Conservation (phyloP, 2,113 vertebrate genomes). For the Ochotona curzoniae region DNA sequence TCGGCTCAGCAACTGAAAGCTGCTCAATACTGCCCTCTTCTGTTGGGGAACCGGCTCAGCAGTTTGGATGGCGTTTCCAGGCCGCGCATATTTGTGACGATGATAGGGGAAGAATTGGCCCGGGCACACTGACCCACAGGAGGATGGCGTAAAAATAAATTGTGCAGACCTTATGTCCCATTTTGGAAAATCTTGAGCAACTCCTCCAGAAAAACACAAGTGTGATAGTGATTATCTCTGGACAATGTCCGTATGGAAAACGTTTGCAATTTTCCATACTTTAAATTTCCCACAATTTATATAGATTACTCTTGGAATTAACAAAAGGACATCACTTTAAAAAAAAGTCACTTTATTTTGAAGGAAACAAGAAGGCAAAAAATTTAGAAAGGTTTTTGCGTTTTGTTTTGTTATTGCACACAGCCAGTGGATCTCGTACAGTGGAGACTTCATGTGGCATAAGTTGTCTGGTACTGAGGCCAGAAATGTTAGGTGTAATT, state of each 20-base stretch:
- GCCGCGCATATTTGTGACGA: fast-evolving
- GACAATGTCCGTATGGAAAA: not conserved
- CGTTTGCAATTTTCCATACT: not conserved
- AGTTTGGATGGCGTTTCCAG: not conserved
- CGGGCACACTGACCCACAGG: fast-evolving
- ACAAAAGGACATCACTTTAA: not conserved
- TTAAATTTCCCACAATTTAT: not conserved
- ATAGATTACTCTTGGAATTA: not conserved
- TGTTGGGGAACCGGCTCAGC: not conserved
- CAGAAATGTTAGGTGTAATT: no score
- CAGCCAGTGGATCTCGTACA: no score
- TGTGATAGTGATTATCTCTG: not conserved
- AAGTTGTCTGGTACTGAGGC: no score
- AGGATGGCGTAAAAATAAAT: not conserved
- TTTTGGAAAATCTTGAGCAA: not conserved
- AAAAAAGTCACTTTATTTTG: not conserved
- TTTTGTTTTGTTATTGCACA: not conserved
- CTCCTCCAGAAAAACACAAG: not conserved
- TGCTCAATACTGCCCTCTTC: slow-evolving; percentile 64
- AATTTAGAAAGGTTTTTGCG: not conserved
- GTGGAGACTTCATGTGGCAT: no score
- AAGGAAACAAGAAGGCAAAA: not conserved
- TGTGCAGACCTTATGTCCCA: not conserved
- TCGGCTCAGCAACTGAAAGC: not conserved
- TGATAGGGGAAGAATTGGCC: not conserved